phyloP scores from a whole-genome alignment of 2,113 vertebrate species.

The Herpailurus yagouaroundi region DNA sequence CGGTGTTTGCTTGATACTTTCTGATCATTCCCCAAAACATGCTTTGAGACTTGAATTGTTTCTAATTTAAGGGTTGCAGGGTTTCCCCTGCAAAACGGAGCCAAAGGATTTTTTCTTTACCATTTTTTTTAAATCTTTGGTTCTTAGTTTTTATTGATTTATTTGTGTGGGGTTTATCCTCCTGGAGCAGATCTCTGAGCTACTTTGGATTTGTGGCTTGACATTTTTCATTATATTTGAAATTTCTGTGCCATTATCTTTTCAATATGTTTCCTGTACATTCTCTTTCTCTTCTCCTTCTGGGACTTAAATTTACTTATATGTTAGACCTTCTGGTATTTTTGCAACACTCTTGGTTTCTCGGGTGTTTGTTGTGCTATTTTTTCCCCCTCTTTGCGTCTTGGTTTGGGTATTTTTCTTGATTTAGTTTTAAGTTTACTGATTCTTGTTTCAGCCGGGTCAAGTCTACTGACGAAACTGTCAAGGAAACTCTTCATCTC shows the following conservation, averaged over 20 bases:
- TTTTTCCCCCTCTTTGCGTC: background rate
- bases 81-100: background rate
- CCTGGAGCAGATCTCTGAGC: background rate
- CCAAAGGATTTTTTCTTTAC: background rate
- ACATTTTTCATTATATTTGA: background rate
- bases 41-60: background rate
- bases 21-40: background rate
- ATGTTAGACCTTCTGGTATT: background rate
- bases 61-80: background rate
- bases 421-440: background rate
- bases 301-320: background rate
- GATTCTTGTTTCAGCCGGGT: background rate
- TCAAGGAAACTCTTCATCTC: background rate
- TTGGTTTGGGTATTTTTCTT: background rate
- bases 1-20: background rate
- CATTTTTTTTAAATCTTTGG: background rate
- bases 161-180: background rate
- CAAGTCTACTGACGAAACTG: background rate
- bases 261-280: background rate
- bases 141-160: background rate
- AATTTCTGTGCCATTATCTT: background rate
- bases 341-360: too few relatives aligned
- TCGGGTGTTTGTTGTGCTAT: background rate
- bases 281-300: background rate
- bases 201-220: background rate